phyloP scores from a whole-genome alignment of 2,797 vertebrate genomes.

The Microctenopoma steveboyesi region DNA sequence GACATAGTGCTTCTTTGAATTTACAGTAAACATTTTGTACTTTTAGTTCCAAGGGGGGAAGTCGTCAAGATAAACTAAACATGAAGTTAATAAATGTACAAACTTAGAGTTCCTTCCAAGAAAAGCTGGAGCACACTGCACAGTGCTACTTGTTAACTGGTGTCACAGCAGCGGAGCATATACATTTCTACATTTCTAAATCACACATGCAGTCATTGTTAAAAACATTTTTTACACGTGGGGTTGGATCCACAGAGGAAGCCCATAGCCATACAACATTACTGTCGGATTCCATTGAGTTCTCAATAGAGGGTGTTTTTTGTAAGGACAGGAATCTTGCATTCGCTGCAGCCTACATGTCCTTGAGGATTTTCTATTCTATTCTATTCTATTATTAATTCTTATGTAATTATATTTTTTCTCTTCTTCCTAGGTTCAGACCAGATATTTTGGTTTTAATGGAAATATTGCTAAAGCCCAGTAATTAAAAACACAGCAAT shows the following conservation, averaged over 20 bases:
- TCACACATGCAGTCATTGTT: neutral
- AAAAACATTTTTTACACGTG: constrained; percentile 1
- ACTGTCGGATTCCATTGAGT: constrained; percentile 16
- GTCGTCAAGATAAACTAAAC: constrained; percentile 43
- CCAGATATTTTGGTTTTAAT: neutral
- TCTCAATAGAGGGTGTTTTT: constrained; percentile 23
- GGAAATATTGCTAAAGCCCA: neutral
- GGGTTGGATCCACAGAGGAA: constrained; percentile 16
- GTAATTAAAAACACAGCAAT: constrained; percentile 25
- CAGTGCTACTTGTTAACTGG: neutral
- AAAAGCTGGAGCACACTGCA: constrained; percentile 12
- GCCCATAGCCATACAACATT: constrained; percentile 10
- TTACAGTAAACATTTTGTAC: constrained; percentile 10
- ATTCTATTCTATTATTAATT: neutral
- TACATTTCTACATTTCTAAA: neutral
- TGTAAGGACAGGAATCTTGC: constrained; percentile 13
- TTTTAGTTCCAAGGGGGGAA: constrained; percentile 33
- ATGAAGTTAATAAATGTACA: constrained; percentile 37
- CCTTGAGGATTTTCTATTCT: neutral
- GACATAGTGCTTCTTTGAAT: neutral
- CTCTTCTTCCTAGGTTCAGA: neutral
- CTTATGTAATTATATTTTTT: constrained; percentile 7
- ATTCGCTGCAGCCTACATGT: constrained; percentile 4
- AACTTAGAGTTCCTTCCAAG: constrained; percentile 22
- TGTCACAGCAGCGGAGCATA: constrained; percentile 2